A percentile compares a stretch with the other conserved stretches of the same genome.
phyloP scores from a whole-genome alignment of 2,113 vertebrate genomes.

The Sebastes fasciatus region DNA sequence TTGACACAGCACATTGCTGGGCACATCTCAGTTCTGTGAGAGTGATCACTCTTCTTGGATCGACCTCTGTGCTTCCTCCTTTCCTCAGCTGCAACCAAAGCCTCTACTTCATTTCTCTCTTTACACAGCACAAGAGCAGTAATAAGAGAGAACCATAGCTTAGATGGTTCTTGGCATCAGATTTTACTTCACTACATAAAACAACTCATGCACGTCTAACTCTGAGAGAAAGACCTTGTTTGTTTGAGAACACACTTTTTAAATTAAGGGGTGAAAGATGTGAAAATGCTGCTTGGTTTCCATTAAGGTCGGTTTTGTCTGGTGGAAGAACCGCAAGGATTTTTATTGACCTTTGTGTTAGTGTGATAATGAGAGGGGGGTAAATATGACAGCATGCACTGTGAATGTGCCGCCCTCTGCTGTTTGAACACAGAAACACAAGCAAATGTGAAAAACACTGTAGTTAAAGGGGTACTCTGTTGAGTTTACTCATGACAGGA shows the following conservation, averaged over 20 bases:
- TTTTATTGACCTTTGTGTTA: slow-evolving; percentile 7
- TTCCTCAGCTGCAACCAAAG: not conserved
- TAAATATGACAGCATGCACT: slow-evolving; percentile 2
- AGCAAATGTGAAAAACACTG: not conserved
- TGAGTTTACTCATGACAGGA: not conserved
- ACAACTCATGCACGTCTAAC: not conserved
- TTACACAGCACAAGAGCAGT: not conserved
- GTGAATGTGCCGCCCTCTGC: slow-evolving; percentile 78
- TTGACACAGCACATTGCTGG: slow-evolving; percentile 24
- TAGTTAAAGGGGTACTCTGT: not conserved
- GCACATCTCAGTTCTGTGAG: not conserved
- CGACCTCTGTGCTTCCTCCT: not conserved
- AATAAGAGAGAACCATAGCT: not conserved
- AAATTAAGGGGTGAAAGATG: not conserved
- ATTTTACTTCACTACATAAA: not conserved
- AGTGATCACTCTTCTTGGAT: not conserved
- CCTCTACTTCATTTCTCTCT: not conserved
- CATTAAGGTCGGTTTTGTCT: not conserved
- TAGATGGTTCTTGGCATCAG: not conserved
- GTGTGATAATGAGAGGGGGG: not conserved
- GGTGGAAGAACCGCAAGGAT: not conserved
- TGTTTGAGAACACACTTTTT: slow-evolving; percentile 10
- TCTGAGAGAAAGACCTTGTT: not conserved
- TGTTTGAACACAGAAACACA: slow-evolving; percentile 42
- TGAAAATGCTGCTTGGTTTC: not conserved